phyloP scores from a whole-genome alignment of 2,113 vertebrate species.

The Rhinogobius similis region DNA sequence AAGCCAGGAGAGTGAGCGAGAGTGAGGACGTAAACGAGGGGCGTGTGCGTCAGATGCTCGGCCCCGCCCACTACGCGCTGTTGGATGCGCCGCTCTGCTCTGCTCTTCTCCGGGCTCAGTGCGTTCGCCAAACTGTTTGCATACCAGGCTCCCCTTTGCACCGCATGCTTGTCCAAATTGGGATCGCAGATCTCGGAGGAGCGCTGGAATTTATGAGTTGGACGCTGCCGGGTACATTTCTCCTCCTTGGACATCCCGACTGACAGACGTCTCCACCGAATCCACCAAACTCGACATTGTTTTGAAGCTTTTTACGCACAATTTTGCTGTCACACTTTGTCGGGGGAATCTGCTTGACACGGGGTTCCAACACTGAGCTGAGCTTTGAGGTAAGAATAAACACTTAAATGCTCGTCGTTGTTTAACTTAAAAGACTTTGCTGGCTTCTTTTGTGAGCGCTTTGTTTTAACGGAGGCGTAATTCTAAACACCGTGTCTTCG shows the following conservation, averaged over 20 bases:
- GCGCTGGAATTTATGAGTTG: slow-evolving; percentile 62
- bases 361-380: slow-evolving; percentile 38
- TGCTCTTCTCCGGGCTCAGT: slow-evolving; percentile 39
- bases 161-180: slow-evolving; percentile 47
- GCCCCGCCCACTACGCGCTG: slow-evolving; percentile 63
- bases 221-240: slow-evolving; percentile 31
- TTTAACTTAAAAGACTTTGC: background rate
- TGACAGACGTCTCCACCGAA: slow-evolving; percentile 2
- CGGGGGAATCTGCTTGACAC: slow-evolving; percentile 23
- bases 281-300: slow-evolving; percentile 3
- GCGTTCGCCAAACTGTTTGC: slow-evolving; percentile 65
- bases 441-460: background rate
- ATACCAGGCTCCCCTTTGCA: slow-evolving; percentile 40
- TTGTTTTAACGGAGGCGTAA: slow-evolving; percentile 15
- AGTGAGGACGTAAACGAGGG: slow-evolving; percentile 29
- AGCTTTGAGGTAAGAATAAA: slow-evolving; percentile 63
- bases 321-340: slow-evolving; percentile 26
- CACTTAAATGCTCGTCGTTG: slow-evolving; percentile 28
- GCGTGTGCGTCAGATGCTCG: slow-evolving; percentile 40
- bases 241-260: slow-evolving; percentile 30
- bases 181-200: slow-evolving; percentile 41
- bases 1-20: background rate
- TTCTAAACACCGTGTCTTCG: slow-evolving; percentile 9
- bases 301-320: slow-evolving; percentile 3
- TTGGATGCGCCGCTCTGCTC: slow-evolving; percentile 42